A percentile compares a stretch with the other conserved stretches of the same genome.
Conservation (phyloP, 1,140 invertebrate species). For the Zaprionus ghesquierei region DNA sequence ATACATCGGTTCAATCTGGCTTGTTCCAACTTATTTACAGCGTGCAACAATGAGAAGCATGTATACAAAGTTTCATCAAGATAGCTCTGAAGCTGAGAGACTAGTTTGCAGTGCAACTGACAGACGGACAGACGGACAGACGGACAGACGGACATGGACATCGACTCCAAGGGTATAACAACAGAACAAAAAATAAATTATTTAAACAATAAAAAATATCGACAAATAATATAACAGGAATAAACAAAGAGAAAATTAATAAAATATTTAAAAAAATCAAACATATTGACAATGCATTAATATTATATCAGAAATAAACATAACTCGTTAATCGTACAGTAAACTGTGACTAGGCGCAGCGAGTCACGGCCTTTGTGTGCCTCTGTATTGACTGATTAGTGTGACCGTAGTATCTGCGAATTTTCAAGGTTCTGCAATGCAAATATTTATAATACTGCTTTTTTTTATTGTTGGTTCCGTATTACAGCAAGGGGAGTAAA, state of each 20-base stretch:
- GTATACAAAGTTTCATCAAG: too few relatives aligned
- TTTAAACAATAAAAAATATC: not conserved
- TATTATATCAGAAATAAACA: not conserved
- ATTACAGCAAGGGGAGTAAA: slow-evolving; percentile 44
- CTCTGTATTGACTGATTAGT: not conserved
- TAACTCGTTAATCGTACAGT: not conserved
- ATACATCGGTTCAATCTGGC: too few relatives aligned
- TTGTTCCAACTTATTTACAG: too few relatives aligned
- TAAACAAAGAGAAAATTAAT: not conserved
- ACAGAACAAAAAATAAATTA: too few relatives aligned
- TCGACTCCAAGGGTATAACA: too few relatives aligned
- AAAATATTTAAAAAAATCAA: not conserved
- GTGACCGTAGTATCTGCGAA: not conserved
- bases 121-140: too few relatives aligned
- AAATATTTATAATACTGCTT: not conserved
- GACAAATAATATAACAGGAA: too few relatives aligned
- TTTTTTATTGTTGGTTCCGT: slow-evolving; percentile 1
- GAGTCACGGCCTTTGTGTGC: not conserved
- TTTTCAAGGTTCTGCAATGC: slow-evolving; percentile 2
- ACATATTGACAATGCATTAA: not conserved
- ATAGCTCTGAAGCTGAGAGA: too few relatives aligned
- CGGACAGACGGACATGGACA: too few relatives aligned
- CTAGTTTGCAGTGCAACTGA: too few relatives aligned
- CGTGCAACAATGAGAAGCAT: too few relatives aligned
- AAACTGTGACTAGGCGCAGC: not conserved